A percentile compares a stretch with the other conserved stretches of the same genome.
phyloP scores from a whole-genome alignment of 2,797 vertebrate species.

The Poecilia gillii region DNA sequence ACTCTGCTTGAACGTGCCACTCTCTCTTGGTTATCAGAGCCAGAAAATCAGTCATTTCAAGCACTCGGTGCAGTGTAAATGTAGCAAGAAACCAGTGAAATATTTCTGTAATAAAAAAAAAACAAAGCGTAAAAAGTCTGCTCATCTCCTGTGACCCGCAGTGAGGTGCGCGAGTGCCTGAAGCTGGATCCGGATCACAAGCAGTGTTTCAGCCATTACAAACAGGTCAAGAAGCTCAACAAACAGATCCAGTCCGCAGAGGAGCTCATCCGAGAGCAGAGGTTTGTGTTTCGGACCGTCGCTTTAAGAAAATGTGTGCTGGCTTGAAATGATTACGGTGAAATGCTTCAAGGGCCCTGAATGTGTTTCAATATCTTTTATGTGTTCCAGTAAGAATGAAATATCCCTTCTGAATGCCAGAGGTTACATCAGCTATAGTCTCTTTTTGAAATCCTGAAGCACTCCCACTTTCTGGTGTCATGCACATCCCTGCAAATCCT shows the following conservation, averaged over 20 bases:
- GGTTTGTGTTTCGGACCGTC: conserved; percentile 70
- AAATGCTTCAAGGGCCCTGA: background rate
- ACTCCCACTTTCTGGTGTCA: conserved; percentile 22
- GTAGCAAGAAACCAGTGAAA: background rate
- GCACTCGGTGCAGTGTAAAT: background rate
- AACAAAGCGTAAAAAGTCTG: background rate
- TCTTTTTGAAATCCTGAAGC: conserved; percentile 14
- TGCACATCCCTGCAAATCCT: conserved; percentile 37
- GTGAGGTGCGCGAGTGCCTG: conserved; percentile 96
- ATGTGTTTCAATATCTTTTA: background rate
- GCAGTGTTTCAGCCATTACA: conserved; percentile 95
- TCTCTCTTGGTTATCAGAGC: background rate
- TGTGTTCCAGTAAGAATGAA: conserved; percentile 26
- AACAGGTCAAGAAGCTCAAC: conserved; percentile 96
- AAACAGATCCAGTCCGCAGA: conserved; percentile 93
- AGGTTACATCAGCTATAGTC: conserved; percentile 40
- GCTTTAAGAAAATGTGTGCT: background rate
- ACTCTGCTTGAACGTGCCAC: background rate
- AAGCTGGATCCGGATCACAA: conserved; percentile 98
- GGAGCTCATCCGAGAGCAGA: conserved; percentile 90
- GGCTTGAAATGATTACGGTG: background rate
- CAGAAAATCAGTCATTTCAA: background rate
- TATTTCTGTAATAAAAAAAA: background rate
- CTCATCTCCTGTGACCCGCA: conserved; percentile 59
- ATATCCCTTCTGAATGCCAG: conserved; percentile 27